A percentile compares a stretch with the other conserved stretches of the same genome.
phyloP scores from a whole-genome alignment of 2,797 vertebrate genomes.

The Trematomus bernacchii region DNA sequence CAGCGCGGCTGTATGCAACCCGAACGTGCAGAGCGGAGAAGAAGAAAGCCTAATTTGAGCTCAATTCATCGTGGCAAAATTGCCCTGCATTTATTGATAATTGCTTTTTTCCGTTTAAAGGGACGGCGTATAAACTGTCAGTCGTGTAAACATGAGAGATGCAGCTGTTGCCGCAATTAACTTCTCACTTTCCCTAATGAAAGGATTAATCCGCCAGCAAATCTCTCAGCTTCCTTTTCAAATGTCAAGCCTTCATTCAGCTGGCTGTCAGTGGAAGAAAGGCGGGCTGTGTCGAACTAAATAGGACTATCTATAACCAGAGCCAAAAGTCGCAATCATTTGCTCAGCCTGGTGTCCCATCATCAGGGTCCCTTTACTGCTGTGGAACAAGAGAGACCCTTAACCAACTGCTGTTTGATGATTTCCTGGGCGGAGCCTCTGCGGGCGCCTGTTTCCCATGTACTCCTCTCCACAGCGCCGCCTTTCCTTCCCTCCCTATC shows the following conservation, averaged over 20 bases:
- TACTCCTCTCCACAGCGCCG: conserved; percentile 55
- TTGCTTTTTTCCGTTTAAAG: conserved; percentile 87
- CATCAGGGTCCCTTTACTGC: conserved; percentile 75
- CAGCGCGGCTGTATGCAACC: conserved; percentile 67
- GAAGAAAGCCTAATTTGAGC: conserved; percentile 85
- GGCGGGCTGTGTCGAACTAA: conserved; percentile 74
- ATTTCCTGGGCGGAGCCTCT: conserved; percentile 75
- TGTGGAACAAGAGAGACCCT: conserved; percentile 80
- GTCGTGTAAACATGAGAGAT: conserved; percentile 85
- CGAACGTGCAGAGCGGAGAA: conserved; percentile 25
- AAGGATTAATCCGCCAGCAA: conserved; percentile 88
- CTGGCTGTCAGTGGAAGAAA: conserved; percentile 80
- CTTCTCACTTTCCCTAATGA: conserved; percentile 88
- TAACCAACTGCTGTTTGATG: conserved; percentile 80
- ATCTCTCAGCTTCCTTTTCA: conserved; percentile 85
- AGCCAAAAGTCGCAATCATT: conserved; percentile 84
- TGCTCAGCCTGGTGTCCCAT: conserved; percentile 77
- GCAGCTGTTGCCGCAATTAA: conserved; percentile 90
- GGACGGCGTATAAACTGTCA: conserved; percentile 77
- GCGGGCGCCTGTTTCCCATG: conserved; percentile 65
- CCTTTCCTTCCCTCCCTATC: conserved; percentile 17
- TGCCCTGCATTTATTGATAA: conserved; percentile 89
- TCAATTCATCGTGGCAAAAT: conserved; percentile 84
- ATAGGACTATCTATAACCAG: conserved; percentile 82
- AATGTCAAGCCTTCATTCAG: conserved; percentile 83